Evolutionary conservation across 2,797 vertebrate species (phyloP).

Genomic region (Hippoglossus hippoglossus): DNA sequence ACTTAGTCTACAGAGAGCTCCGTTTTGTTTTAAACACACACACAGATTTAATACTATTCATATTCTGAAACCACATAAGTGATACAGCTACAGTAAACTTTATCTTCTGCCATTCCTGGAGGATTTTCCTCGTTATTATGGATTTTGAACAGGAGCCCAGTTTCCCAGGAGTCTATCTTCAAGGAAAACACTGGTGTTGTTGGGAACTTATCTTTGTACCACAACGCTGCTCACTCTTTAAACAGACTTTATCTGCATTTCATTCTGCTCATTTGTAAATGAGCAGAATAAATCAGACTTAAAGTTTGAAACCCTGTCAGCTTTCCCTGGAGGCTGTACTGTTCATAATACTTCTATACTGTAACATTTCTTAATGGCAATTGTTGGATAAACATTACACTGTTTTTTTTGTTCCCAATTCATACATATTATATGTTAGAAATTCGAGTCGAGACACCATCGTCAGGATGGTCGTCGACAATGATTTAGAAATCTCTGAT

Average conservation of each 20-base stretch:
- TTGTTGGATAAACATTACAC: slow-evolving; percentile 9
- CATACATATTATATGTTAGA: background rate
- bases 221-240: background rate
- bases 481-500: too few relatives aligned
- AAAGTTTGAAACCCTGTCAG: slow-evolving; percentile 14
- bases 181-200: slow-evolving; percentile 5
- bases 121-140: slow-evolving; percentile 20
- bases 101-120: slow-evolving; percentile 1
- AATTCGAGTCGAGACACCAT: background rate
- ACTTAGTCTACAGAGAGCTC: background rate
- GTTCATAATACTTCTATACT: slow-evolving; percentile 2
- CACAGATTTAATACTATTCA: slow-evolving; percentile 4
- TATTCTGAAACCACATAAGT: slow-evolving; percentile 9
- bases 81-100: background rate
- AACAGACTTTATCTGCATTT: background rate
- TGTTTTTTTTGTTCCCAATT: background rate
- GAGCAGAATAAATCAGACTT: slow-evolving; percentile 2
- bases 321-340: background rate
- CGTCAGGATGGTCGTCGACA: too few relatives aligned
- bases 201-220: background rate
- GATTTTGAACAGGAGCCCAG: slow-evolving; percentile 16
- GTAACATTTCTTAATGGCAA: background rate
- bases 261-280: slow-evolving; percentile 27
- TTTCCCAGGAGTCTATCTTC: slow-evolving; percentile 20
- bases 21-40: background rate